Percentiles rank a stretch among this genome's conserved stretches.
Evolutionary conservation across 2,113 vertebrate species (phyloP).

Genomic region (Microtus richardsoni): DNA sequence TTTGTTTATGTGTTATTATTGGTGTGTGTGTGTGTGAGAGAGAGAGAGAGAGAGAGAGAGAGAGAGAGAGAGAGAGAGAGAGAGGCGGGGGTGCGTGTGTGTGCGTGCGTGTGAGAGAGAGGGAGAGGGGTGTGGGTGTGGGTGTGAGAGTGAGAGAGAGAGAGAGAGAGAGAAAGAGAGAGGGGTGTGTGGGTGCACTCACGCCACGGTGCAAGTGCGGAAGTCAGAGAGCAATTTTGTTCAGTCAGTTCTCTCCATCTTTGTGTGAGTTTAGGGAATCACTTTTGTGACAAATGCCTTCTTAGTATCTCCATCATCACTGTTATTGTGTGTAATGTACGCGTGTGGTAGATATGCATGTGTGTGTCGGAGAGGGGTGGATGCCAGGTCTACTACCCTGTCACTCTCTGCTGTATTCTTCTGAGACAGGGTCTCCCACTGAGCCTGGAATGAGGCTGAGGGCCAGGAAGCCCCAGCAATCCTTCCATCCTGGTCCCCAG

Average conservation of each 20-base stretch:
- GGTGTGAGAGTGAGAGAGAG: no score
- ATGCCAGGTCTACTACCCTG: not conserved
- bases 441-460: not conserved
- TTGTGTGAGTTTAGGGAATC: not conserved
- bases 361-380: not conserved
- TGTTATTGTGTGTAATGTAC: not conserved
- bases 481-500: not conserved
- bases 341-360: not conserved
- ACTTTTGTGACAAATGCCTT: not conserved
- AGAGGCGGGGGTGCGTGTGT: no score
- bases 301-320: not conserved
- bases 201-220: not conserved
- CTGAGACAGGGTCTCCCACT: not conserved
- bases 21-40: no score
- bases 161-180: no score
- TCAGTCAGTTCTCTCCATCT: not conserved
- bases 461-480: not conserved
- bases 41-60: no score
- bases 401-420: not conserved
- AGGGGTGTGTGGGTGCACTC: not conserved
- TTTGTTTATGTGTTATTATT: no score
- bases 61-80: no score
- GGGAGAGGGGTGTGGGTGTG: no score
- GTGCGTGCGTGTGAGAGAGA: no score
- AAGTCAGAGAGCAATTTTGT: not conserved